Percentiles rank a stretch among this genome's conserved stretches.
phyloP scores from a whole-genome alignment of 2,113 vertebrate genomes.

The Gobio gobio region DNA sequence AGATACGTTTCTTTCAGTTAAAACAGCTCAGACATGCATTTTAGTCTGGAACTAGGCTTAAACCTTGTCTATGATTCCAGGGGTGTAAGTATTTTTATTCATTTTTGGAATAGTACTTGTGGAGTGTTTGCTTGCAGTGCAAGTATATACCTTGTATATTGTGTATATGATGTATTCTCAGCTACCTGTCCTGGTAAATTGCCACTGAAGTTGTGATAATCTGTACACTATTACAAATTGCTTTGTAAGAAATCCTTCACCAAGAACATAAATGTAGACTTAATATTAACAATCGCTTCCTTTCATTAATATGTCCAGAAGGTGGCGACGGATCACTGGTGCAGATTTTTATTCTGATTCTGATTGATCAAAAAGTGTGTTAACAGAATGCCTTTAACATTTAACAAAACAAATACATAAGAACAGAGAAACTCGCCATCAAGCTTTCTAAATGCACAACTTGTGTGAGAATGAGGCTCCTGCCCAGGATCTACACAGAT shows the following conservation, averaged over 20 bases:
- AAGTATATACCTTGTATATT: too few species aligned
- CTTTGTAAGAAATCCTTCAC: background rate
- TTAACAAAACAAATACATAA: background rate
- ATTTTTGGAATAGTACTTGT: background rate
- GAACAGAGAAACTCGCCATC: background rate
- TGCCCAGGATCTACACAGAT: background rate
- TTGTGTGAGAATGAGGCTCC: constrained; percentile 11
- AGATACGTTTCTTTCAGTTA: too few species aligned
- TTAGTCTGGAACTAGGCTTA: too few species aligned
- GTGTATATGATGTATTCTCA: background rate
- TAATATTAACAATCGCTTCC: background rate
- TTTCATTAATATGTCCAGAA: constrained; percentile 53
- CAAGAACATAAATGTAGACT: background rate
- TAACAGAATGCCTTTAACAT: background rate
- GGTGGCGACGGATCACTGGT: constrained; percentile 54
- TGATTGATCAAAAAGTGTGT: background rate
- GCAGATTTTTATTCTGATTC: background rate
- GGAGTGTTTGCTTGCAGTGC: background rate
- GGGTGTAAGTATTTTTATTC: background rate
- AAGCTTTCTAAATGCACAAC: background rate
- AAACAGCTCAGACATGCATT: too few species aligned
- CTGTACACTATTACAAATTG: background rate
- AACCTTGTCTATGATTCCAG: too few species aligned
- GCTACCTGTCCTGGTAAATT: background rate
- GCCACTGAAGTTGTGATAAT: background rate